Evolutionary conservation across 23 tunicate genomes (phyloP), one percentile per base, ranked within the genome.

Genomic region (Halocynthia aurantium): DNA sequence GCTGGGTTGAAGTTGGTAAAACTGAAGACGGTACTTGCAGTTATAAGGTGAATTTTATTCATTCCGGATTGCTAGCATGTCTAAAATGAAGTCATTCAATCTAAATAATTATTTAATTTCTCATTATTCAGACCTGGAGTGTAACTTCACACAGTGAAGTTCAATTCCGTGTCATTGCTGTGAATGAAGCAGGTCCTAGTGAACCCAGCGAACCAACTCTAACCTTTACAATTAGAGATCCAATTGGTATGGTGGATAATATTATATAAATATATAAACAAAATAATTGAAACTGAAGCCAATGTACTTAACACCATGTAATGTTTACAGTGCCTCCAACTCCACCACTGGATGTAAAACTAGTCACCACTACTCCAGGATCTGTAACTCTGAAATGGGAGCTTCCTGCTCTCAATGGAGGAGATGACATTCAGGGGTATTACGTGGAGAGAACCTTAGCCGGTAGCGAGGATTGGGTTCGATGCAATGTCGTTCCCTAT

Each of bases 131-230:
- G 78, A 54, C 64, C 62, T 22, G 22, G 31, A 56, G 31, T 13
- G 61, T 80, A 2, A 71, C 53, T 7, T 61, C 73, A 12, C 51
- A 22, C 21, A 21, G 60, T 13, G 78, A 80, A 68, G 53, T 49
- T 10, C 83, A 70, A 71, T 80, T 80, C 61, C 53, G 83, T 51
- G 57, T 80, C 21, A 31, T 44, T 21, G 83, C 83, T 21, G 22
- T 66, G 18, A 80, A 80, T 68, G 83, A 80, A 80, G 83, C 83
- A 15, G 83, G 83, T 51, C 10, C 49, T 50, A 78, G 83, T 11
- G 83, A 80, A 53, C 49, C 57, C 10, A 66, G 76, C 49, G 76
- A 80, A 8, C 80, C 83, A 40, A 80, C 83, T 5, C 57, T 21
- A 0, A 50, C 44, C 10, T 52, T 80, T 2, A 70, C 52, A 22